These are phyloP conservation scores for Drosophila repletoides DNA, from an alignment of 1,140 invertebrate genomes.

Conservation along the genomic window DNA sequence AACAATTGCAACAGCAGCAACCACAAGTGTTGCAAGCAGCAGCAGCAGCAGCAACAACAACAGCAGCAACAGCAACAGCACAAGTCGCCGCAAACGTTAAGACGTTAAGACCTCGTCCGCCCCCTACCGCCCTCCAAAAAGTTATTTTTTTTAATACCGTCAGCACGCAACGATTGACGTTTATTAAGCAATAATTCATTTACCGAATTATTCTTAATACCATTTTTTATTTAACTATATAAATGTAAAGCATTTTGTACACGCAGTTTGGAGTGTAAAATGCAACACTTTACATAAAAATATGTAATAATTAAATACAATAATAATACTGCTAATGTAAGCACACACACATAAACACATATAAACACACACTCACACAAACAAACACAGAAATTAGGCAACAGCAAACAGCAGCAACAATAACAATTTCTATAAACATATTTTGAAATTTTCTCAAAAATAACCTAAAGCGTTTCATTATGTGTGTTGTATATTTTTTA, in stretches of 20 bases:
- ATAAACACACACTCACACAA: slow-evolving; percentile 8
- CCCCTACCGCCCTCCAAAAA: background rate
- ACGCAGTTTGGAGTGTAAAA: slow-evolving; percentile 60
- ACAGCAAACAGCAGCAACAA: background rate
- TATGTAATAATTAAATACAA: slow-evolving; percentile 26
- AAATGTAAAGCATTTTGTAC: slow-evolving; percentile 67
- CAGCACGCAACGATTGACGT: slow-evolving; percentile 21
- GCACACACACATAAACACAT: slow-evolving; percentile 4
- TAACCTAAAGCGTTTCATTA: slow-evolving; percentile 70
- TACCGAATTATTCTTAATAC: slow-evolving; percentile 42
- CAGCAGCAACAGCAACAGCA: slow-evolving; percentile 24
- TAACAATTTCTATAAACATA: slow-evolving; percentile 24
- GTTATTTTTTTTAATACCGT: slow-evolving; percentile 26
- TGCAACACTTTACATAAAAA: slow-evolving; percentile 36
- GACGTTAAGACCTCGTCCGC: background rate
- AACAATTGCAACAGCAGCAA: slow-evolving; percentile 5
- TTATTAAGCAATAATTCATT: slow-evolving; percentile 20
- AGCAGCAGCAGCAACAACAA: background rate
- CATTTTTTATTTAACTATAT: slow-evolving; percentile 32
- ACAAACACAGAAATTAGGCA: slow-evolving; percentile 1
- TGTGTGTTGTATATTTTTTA: slow-evolving; percentile 75
- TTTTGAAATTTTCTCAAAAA: slow-evolving; percentile 24
- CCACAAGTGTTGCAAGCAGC: background rate
- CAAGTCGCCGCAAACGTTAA: slow-evolving; percentile 47
- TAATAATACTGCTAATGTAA: slow-evolving; percentile 18